Conservation (phyloP, 2,888 invertebrate genomes). For the Mesoligia furuncula region DNA sequence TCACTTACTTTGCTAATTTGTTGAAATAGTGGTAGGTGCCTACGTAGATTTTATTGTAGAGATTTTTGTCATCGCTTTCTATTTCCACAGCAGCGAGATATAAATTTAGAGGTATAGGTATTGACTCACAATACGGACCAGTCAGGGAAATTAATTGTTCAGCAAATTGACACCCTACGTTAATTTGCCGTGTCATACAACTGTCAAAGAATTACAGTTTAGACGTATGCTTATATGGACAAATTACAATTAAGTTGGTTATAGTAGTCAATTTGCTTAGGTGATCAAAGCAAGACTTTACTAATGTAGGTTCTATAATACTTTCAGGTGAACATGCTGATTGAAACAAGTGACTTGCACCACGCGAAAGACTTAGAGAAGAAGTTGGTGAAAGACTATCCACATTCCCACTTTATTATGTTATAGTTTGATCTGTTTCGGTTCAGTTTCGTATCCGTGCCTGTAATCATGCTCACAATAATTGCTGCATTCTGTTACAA, state of each 20-base stretch:
- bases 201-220: neutral
- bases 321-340: constrained; percentile 74
- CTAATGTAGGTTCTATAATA: neutral
- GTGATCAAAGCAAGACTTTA: neutral
- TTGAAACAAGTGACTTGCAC: constrained; percentile 73
- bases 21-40: neutral
- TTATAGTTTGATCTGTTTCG: constrained; percentile 50
- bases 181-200: neutral
- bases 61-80: neutral
- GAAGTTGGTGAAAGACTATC: constrained; percentile 74
- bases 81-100: neutral
- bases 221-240: neutral
- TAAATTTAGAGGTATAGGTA: neutral
- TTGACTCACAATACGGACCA: neutral
- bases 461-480: constrained; percentile 19
- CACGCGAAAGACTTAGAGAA: constrained; percentile 77
- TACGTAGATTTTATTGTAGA: neutral
- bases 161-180: neutral
- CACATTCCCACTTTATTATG: constrained; percentile 70
- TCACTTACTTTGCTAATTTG: neutral
- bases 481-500: constrained; percentile 7
- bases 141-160: neutral
- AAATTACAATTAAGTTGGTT: neutral
- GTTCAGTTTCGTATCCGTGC: constrained; percentile 31
- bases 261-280: neutral